Evolutionary conservation across 2,113 vertebrate genomes (phyloP).

Genomic region (Sorex fumeus): DNA sequence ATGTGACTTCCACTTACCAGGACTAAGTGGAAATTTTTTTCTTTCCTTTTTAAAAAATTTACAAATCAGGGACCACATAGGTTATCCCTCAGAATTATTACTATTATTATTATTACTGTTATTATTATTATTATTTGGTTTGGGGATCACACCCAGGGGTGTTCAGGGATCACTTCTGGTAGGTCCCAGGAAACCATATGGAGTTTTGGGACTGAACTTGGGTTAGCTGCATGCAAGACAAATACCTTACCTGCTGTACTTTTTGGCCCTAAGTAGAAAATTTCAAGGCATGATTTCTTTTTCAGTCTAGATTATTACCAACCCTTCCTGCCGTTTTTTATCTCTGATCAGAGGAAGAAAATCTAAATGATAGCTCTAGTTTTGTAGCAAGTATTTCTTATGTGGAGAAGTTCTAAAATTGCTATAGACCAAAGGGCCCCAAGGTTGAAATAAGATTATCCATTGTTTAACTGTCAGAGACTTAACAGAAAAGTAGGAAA

Average conservation of each 20-base stretch:
- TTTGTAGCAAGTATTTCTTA: slow-evolving; percentile 68
- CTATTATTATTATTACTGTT: too few relatives aligned
- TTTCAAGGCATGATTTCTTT: slow-evolving; percentile 69
- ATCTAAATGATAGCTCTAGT: slow-evolving; percentile 40
- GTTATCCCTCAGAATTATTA: too few relatives aligned
- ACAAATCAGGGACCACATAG: too few relatives aligned
- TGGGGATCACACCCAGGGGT: too few relatives aligned
- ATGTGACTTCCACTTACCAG: slow-evolving; percentile 52
- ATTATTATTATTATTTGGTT: too few relatives aligned
- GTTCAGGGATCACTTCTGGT: too few relatives aligned
- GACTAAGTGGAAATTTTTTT: slow-evolving; percentile 69
- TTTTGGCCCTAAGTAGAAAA: slow-evolving; percentile 48
- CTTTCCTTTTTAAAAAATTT: too few relatives aligned
- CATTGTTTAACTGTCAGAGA: not conserved
- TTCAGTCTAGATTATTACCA: slow-evolving; percentile 72
- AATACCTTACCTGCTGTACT: too few relatives aligned
- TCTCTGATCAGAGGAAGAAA: slow-evolving; percentile 56
- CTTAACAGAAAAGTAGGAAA: not conserved
- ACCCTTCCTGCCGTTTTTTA: slow-evolving; percentile 48
- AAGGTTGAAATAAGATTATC: not conserved
- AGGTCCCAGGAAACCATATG: too few relatives aligned
- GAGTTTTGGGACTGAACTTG: too few relatives aligned
- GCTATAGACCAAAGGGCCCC: slow-evolving; percentile 37
- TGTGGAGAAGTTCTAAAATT: slow-evolving; percentile 49
- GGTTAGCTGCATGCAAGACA: too few relatives aligned